Conservation (phyloP, 2,888 invertebrate genomes). For the Lysandra coridon region DNA sequence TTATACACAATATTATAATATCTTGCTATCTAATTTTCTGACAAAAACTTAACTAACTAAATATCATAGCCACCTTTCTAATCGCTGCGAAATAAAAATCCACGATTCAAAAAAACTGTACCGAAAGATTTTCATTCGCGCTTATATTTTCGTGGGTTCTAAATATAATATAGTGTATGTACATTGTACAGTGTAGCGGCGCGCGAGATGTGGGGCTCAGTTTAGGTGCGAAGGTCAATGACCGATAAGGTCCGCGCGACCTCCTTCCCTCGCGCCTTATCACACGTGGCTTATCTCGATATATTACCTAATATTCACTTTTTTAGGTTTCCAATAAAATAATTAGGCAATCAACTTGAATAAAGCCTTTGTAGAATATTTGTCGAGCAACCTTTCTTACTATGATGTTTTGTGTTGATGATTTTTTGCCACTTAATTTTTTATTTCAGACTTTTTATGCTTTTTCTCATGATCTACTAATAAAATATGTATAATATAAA, state of each 20-base stretch:
- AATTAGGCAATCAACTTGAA: conserved; percentile 20
- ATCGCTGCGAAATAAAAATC: not conserved
- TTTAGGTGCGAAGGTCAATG: conserved; percentile 78
- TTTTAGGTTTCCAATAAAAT: conserved; percentile 27
- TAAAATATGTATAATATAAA: not conserved
- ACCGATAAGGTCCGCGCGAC: conserved; percentile 75
- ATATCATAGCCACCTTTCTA: not conserved
- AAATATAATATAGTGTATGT: conserved; percentile 48
- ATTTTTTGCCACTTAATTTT: not conserved
- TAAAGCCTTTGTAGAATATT: not conserved
- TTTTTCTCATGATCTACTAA: not conserved
- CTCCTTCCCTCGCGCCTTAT: conserved; percentile 59
- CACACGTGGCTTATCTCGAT: conserved; percentile 56
- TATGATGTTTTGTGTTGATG: not conserved
- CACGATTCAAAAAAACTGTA: not conserved
- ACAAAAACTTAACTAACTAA: not conserved
- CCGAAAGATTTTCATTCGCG: not conserved
- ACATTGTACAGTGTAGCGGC: conserved; percentile 48
- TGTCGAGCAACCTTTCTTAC: not conserved
- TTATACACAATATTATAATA: not conserved
- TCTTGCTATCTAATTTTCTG: not conserved
- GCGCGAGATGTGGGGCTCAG: conserved; percentile 73
- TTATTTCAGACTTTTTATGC: not conserved
- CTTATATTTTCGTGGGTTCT: conserved; percentile 1
- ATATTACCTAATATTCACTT: conserved; percentile 42